Percentiles rank a stretch among this genome's conserved stretches.
Conservation (phyloP, 2,797 vertebrate species). For the Pachyuromys duprasi region DNA sequence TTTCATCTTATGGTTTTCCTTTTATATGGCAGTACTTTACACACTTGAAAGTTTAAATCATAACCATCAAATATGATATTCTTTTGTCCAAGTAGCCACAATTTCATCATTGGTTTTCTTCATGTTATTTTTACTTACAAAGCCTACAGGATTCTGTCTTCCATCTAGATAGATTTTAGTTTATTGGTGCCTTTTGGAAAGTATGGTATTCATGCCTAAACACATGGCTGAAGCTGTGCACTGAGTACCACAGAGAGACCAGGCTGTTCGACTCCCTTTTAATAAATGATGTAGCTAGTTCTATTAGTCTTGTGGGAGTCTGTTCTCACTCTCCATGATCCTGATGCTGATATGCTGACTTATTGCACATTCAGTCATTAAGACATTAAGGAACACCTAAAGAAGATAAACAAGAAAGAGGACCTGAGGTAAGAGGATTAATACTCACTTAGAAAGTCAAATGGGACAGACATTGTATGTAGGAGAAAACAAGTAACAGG, state of each 20-base stretch:
- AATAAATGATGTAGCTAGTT: neutral
- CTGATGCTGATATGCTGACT: neutral
- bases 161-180: neutral
- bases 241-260: neutral
- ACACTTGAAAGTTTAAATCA: neutral
- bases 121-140: neutral
- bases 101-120: neutral
- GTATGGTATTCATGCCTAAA: neutral
- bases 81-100: neutral
- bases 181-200: neutral
- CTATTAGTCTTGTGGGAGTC: neutral
- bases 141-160: neutral
- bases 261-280: neutral
- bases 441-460: too few relatives aligned
- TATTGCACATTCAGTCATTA: accelerated
- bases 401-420: too few relatives aligned
- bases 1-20: neutral
- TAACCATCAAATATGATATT: neutral
- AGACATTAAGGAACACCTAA: constrained; percentile 22
- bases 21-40: too few relatives aligned
- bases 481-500: too few relatives aligned
- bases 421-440: too few relatives aligned
- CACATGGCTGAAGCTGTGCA: neutral
- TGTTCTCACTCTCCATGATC: neutral
- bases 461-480: too few relatives aligned